phyloP scores from a whole-genome alignment of 2,113 vertebrate species.

The Actenoides hombroni region DNA sequence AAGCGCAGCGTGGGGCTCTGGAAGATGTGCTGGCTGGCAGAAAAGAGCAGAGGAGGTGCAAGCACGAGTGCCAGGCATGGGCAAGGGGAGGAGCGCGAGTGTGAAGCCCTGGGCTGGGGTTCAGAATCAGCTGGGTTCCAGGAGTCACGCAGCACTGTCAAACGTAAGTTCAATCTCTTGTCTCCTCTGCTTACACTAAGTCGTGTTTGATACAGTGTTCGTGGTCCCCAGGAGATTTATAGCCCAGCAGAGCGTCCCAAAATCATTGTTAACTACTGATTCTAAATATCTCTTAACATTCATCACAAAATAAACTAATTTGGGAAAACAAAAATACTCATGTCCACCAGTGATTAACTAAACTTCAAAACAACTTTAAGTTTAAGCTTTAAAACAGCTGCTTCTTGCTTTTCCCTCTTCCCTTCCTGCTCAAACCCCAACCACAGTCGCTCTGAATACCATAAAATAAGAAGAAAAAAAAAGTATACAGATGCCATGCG shows the following conservation, averaged over 20 bases:
- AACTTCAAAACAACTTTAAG: background rate
- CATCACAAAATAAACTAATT: background rate
- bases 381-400: background rate
- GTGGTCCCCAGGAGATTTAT: background rate
- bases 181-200: background rate
- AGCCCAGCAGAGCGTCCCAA: background rate
- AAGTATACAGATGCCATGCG: background rate
- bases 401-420: background rate
- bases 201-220: accelerated
- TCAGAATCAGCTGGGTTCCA: slow-evolving; percentile 89
- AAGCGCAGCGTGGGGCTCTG: slow-evolving; percentile 94
- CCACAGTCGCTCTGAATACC: background rate
- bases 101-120: slow-evolving; percentile 89
- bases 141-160: slow-evolving; percentile 93
- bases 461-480: background rate
- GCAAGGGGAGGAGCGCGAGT: slow-evolving; percentile 77
- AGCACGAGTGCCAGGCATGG: slow-evolving; percentile 54
- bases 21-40: slow-evolving; percentile 86
- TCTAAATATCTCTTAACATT: background rate
- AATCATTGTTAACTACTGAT: background rate
- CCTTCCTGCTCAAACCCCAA: background rate
- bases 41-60: slow-evolving; percentile 70
- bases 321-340: background rate
- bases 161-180: slow-evolving; percentile 83
- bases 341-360: background rate